These are phyloP conservation scores for Bucco capensis DNA, from an alignment of 2,113 vertebrate species.

Conservation along the genomic window DNA sequence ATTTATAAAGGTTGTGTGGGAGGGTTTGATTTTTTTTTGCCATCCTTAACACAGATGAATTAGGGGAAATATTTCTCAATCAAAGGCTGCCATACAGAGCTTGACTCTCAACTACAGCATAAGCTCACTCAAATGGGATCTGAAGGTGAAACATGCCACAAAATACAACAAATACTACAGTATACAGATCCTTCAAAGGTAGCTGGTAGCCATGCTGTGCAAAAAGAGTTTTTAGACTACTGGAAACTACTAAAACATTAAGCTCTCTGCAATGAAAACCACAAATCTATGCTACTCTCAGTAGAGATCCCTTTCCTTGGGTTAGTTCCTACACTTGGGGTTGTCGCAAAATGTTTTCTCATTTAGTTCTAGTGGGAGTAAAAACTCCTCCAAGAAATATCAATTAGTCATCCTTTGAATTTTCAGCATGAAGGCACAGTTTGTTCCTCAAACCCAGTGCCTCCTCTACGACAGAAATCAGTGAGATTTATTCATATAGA, in stretches of 20 bases:
- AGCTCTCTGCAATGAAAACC: not conserved
- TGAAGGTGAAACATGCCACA: not conserved
- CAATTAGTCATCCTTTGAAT: not conserved
- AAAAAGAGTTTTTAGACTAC: not conserved
- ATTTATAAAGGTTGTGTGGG: slow-evolving; percentile 10
- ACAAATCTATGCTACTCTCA: not conserved
- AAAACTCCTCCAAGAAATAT: not conserved
- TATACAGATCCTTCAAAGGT: not conserved
- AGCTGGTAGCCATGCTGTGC: not conserved
- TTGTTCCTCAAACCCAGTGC: not conserved
- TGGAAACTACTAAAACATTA: not conserved
- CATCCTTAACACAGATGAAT: slow-evolving; percentile 52
- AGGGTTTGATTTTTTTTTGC: slow-evolving; percentile 53
- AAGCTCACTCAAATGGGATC: not conserved
- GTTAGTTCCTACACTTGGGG: not conserved
- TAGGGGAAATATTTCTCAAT: slow-evolving; percentile 55
- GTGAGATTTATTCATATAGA: not conserved
- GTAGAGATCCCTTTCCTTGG: not conserved
- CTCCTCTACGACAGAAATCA: not conserved
- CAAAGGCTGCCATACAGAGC: not conserved
- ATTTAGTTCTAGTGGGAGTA: not conserved
- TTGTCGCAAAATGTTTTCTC: not conserved
- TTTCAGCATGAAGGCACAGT: not conserved
- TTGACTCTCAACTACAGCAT: slow-evolving; percentile 3
- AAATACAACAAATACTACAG: not conserved